Evolutionary conservation across 2,113 vertebrate species (phyloP), one percentile per base, ranked within the genome.

Genomic region (Scolopax mira): DNA sequence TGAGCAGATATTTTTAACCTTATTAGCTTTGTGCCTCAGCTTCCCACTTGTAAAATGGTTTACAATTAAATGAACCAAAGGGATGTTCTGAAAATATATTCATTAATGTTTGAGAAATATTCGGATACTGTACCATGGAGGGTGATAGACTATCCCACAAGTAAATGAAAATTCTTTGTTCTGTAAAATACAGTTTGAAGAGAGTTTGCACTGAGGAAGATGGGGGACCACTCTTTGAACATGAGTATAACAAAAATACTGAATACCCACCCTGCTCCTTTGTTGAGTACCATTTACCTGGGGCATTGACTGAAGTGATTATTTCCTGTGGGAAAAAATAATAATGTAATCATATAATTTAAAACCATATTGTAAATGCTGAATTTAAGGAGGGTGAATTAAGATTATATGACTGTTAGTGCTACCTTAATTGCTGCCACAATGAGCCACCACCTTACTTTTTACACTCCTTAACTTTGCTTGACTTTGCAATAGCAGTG

Each of bases 11-110:
- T 91, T 95, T 97, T 97, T 97, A 96, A 96, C 93, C 94, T 97
- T 97, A 96, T 95, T 97, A 96, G 91, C 96, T 97, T 89, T 97
- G 96, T 91, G 93, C 87, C 94, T 96, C 94, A 94, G 93, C 96
- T 96, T 96, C 93, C 78, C 91, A 77, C 91, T 88, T 89, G 94
- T 94, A 96, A 93, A 95, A 94, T 73, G 22, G 87, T 90, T 92
- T 95, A 96, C 95, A 96, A 95, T 96, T 94, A 96, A 96, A 94
- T 95, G 93, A 96, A 89, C 85, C 74, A 82, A 94, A 89, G 74
- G 37, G 70, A 81, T 94, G 87, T 79, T 93, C 89, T 96, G 91
- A 77, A 96, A 96, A 94, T 89, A 96, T 96, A 96, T 95, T 96
- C 93, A 96, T 97, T 97, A 93, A 85, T 94, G 91, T 91, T 93